phyloP scores from a whole-genome alignment of 2,113 vertebrate genomes.

The Ptychochromis oligacanthus region DNA sequence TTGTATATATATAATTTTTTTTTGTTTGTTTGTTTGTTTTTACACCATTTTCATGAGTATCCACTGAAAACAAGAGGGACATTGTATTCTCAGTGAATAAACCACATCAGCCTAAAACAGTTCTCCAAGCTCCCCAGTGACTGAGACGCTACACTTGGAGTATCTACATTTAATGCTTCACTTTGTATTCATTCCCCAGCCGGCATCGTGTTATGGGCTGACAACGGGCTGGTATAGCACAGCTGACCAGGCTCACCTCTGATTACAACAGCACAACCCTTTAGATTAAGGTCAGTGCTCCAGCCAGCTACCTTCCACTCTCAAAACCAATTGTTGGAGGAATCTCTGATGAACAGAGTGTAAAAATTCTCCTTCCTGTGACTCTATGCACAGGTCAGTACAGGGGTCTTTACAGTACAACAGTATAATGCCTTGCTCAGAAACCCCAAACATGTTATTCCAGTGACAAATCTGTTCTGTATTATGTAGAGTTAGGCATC shows the following conservation, averaged over 20 bases:
- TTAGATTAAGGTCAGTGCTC: constrained; percentile 80
- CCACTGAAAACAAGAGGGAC: constrained; percentile 18
- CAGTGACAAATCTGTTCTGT: constrained; percentile 73
- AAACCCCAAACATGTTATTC: constrained; percentile 73
- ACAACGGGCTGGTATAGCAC: constrained; percentile 53
- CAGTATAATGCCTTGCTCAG: constrained; percentile 45
- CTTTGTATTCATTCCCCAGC: constrained; percentile 60
- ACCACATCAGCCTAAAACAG: constrained; percentile 7
- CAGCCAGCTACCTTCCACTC: constrained; percentile 52
- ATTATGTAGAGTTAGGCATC: constrained; percentile 66
- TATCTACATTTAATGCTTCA: constrained; percentile 63
- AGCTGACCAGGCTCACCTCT: constrained; percentile 78
- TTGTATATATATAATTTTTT: not conserved
- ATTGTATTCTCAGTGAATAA: constrained; percentile 14
- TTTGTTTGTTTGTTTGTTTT: too few species aligned
- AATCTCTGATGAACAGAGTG: constrained; percentile 73
- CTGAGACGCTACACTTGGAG: constrained; percentile 26
- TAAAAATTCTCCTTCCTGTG: constrained; percentile 62
- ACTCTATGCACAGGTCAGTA: constrained; percentile 77
- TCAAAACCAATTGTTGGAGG: constrained; percentile 58
- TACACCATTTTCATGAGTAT: not conserved
- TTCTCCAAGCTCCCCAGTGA: constrained; percentile 8
- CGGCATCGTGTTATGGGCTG: constrained; percentile 45
- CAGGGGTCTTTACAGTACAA: constrained; percentile 66
- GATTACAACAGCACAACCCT: constrained; percentile 63